Evolutionary conservation across 2,113 vertebrate species (phyloP).

Genomic region (Orcinus orca): DNA sequence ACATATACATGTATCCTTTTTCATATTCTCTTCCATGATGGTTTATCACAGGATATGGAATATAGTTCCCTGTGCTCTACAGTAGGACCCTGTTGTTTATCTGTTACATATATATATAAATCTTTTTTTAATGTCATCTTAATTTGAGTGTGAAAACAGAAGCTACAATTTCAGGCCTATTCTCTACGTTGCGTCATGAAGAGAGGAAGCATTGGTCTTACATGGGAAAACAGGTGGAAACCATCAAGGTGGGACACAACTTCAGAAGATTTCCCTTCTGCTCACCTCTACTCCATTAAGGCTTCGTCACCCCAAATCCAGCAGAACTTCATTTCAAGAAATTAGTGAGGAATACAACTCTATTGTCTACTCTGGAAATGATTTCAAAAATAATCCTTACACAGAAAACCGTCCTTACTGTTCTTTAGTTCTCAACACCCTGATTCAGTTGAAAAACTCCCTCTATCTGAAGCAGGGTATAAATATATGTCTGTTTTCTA

Average conservation of each 20-base stretch:
- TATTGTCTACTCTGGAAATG: not conserved
- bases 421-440: not conserved
- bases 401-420: not conserved
- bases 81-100: too few species aligned
- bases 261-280: not conserved
- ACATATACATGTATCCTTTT: too few species aligned
- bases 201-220: not conserved
- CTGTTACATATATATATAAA: too few species aligned
- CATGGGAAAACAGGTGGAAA: not conserved
- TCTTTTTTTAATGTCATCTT: not conserved
- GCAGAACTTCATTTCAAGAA: not conserved
- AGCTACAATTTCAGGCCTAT: too few species aligned
- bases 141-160: not conserved
- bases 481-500: not conserved
- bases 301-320: rapidly evolving
- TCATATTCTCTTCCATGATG: too few species aligned
- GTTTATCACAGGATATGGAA: too few species aligned
- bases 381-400: not conserved
- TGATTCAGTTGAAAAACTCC: not conserved
- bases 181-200: too few species aligned
- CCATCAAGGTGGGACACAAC: rapidly evolving
- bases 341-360: not conserved
- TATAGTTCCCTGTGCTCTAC: too few species aligned
- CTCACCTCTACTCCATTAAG: not conserved
- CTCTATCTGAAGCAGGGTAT: not conserved